Evolutionary conservation across 2,888 invertebrate species (phyloP).

Genomic region (Linyphia triangularis): DNA sequence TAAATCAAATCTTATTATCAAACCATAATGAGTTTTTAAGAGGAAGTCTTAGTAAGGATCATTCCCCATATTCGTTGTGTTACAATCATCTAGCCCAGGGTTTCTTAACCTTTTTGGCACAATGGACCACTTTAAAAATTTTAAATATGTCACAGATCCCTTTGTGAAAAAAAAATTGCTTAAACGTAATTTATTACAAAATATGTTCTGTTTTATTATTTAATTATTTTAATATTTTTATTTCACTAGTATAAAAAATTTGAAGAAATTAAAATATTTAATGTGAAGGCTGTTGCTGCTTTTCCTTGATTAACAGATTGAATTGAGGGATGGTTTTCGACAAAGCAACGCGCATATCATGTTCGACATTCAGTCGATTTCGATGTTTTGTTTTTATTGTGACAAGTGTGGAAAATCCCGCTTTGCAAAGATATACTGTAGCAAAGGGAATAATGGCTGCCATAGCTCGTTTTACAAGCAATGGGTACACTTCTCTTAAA

Average conservation of each 20-base stretch:
- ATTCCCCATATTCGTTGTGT: no score
- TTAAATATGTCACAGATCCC: conserved; percentile 53
- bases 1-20: not conserved
- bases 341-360: conserved; percentile 54
- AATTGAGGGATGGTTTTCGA: conserved; percentile 58
- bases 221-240: no score
- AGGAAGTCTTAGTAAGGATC: no score
- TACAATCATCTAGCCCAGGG: no score
- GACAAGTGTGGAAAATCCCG: conserved; percentile 49
- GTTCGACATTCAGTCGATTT: conserved; percentile 53
- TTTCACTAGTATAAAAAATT: not conserved
- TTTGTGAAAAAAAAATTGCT: conserved; percentile 23
- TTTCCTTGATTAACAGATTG: conserved; percentile 53
- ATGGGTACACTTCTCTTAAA: conserved; percentile 52
- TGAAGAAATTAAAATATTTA: not conserved
- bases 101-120: conserved; percentile 63
- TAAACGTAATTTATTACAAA: no score
- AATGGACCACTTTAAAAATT: conserved; percentile 60
- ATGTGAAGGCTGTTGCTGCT: conserved; percentile 6
- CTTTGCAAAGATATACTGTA: conserved; percentile 54
- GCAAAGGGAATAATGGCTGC: conserved; percentile 50
- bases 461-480: conserved; percentile 60
- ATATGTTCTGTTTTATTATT: no score
- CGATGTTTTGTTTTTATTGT: conserved; percentile 57
- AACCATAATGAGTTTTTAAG: no score